Evolutionary conservation across 1,140 invertebrate genomes (phyloP), one percentile per base, ranked within the genome.

Genomic region (Ptiloglossa arizonensis): DNA sequence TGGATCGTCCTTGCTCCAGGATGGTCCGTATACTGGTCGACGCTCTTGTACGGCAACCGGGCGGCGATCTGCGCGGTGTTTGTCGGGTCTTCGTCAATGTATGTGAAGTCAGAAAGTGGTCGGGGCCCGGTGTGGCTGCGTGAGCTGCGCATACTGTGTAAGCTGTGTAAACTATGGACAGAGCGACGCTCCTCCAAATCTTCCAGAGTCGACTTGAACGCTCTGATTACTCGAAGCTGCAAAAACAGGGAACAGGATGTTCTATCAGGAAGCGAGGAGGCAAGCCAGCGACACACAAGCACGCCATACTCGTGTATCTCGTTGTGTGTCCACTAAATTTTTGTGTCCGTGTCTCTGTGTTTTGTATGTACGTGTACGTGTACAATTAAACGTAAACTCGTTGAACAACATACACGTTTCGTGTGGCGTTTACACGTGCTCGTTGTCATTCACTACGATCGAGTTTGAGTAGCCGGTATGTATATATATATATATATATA

Each of bases 211-310:
- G 98, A 99, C 95, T 98, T 99, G 97, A 99, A 99, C 92, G 98
- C 99, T 95, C 98, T 97, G 94, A 99, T 98, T 94, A 99, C 99
- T 94, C 99, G 97, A 94, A 99, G 97, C 98, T 99, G 97, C 94
- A 97, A 97, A 96, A 95, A 95, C 91, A 94, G 93, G 94, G 90
- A 92, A 91, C 85, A 90, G 88, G 87, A 70, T 71, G 87, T 91
- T 90, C 90, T 91, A 91, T 91, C 87, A 91, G 90, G 90, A 91
- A 87, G 90, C 90, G 90, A 91, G 88, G 91, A 91, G 88, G 90
- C 90, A 91, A 89, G 89, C 90, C 88, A 92, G 88, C 90, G 88
- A 91, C 88, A 91, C 89, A 91, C 89, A 92, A 91, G 87, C 89
- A 89, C 89, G 87, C 87, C 87, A 85, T 89, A 82, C 83, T 81